These are phyloP conservation scores for Rhea pennata DNA, from an alignment of 2,113 vertebrate genomes.

Conservation along the genomic window DNA sequence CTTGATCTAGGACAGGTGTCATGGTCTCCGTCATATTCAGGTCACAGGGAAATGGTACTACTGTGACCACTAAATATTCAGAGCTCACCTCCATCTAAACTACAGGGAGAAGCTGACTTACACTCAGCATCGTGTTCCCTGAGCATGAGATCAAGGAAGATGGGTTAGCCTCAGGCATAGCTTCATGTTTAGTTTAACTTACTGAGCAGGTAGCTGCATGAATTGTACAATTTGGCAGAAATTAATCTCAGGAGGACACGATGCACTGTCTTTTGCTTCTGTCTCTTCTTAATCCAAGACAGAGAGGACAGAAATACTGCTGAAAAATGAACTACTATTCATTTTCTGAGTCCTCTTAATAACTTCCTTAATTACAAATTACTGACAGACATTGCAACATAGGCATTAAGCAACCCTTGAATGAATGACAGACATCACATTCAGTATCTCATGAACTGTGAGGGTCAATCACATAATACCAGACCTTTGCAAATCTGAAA, in stretches of 20 bases:
- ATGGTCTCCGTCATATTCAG: background rate
- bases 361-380: background rate
- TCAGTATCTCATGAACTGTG: background rate
- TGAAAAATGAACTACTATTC: background rate
- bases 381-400: background rate
- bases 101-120: background rate
- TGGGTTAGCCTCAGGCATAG: background rate
- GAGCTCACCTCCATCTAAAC: background rate
- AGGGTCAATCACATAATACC: background rate
- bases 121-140: background rate
- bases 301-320: background rate
- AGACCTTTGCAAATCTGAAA: background rate
- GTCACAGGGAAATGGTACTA: background rate
- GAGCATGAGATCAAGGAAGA: background rate
- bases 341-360: background rate
- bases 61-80: background rate
- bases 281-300: background rate
- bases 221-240: background rate
- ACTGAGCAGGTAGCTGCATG: background rate
- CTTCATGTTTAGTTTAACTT: background rate
- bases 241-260: background rate
- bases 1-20: background rate
- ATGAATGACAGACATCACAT: background rate
- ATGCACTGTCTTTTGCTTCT: background rate
- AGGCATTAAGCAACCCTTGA: background rate